Conservation (phyloP, 2,113 vertebrate species). For the Tiliqua scincoides region DNA sequence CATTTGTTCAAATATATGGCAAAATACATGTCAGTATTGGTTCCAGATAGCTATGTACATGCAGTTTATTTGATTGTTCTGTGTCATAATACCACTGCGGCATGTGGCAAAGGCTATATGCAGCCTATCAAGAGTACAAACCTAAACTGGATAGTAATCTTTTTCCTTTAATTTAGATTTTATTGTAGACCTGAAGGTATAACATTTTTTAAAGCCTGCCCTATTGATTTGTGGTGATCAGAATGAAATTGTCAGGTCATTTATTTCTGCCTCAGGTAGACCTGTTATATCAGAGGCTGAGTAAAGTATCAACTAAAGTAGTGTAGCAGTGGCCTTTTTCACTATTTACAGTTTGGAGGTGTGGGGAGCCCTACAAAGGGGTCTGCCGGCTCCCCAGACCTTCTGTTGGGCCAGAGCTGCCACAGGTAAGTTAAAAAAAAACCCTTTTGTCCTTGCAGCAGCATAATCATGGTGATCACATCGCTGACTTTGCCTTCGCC, state of each 20-base stretch:
- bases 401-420: too few relatives aligned
- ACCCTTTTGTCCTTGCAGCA: too few relatives aligned
- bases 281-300: neutral
- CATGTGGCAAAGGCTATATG: neutral
- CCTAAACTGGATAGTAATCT: neutral
- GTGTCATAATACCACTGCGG: neutral
- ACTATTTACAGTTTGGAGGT: too few relatives aligned
- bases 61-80: neutral
- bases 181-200: neutral
- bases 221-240: neutral
- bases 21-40: neutral
- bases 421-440: too few relatives aligned
- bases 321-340: too few relatives aligned
- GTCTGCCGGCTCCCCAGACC: too few relatives aligned
- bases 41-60: neutral
- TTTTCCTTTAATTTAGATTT: neutral
- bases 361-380: too few relatives aligned
- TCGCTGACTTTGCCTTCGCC: too few relatives aligned
- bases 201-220: neutral
- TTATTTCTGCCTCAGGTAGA: neutral
- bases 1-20: slow-evolving; percentile 1
- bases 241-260: neutral
- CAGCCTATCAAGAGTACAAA: neutral
- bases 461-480: too few relatives aligned
- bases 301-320: too few relatives aligned